Evolutionary conservation across 2,797 vertebrate species (phyloP).

Genomic region (Esox lucius): DNA sequence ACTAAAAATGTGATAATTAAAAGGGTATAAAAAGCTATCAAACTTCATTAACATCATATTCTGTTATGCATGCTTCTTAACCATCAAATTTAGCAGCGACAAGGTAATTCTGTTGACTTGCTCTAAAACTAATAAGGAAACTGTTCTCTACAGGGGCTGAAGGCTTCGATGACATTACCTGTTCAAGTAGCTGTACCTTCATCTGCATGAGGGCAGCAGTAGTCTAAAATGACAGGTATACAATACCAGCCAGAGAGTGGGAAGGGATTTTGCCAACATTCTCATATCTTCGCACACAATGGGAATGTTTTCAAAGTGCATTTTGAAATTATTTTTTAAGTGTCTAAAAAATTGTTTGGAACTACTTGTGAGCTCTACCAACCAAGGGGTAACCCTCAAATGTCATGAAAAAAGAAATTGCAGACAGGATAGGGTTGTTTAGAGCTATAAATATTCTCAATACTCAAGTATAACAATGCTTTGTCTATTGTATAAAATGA

Average conservation of each 20-base stretch:
- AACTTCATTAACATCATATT: too few relatives aligned
- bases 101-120: neutral
- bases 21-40: too few relatives aligned
- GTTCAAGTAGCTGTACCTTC: neutral
- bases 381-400: too few relatives aligned
- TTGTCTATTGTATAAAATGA: too few relatives aligned
- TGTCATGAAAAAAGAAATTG: too few relatives aligned
- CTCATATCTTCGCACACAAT: neutral
- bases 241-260: neutral
- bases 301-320: conserved; percentile 1
- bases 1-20: too few relatives aligned
- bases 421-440: too few relatives aligned
- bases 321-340: conserved; percentile 1
- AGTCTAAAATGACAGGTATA: neutral
- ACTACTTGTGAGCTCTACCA: too few relatives aligned
- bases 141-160: neutral
- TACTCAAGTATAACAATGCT: too few relatives aligned
- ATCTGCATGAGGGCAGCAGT: neutral
- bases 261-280: too few relatives aligned
- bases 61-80: neutral
- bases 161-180: neutral
- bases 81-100: neutral
- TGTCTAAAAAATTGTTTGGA: too few relatives aligned
- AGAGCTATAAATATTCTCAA: too few relatives aligned
- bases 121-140: neutral